Evolutionary conservation across 92 coral and sea anemone species (phyloP).

Genomic region (Montipora capitata): DNA sequence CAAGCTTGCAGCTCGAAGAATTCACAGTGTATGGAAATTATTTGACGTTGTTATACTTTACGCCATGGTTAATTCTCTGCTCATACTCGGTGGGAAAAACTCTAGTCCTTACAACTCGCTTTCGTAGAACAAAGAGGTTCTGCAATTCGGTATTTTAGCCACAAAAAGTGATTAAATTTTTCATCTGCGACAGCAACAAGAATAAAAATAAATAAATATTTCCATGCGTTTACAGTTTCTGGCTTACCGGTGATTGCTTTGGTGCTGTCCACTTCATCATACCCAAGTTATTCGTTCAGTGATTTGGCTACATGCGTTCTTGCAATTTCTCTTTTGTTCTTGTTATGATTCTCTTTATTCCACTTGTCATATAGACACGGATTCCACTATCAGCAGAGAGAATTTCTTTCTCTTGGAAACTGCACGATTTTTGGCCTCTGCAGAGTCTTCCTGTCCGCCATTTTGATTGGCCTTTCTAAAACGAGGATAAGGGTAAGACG

Average conservation of each 20-base stretch:
- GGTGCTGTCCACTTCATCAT: background rate
- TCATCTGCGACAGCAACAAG: constrained; percentile 6
- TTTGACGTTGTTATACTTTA: background rate
- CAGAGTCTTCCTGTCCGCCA: too few species aligned
- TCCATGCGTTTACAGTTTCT: background rate
- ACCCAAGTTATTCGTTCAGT: too few species aligned
- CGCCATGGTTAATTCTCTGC: background rate
- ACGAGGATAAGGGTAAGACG: too few species aligned
- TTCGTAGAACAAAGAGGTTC: constrained; percentile 9
- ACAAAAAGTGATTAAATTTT: constrained; percentile 16
- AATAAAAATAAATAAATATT: constrained; percentile 14
- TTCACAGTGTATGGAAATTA: constrained; percentile 13
- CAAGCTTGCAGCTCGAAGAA: constrained; percentile 7
- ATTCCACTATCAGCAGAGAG: too few species aligned
- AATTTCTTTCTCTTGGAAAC: too few species aligned
- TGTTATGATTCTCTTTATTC: too few species aligned
- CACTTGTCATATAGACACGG: too few species aligned
- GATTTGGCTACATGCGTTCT: too few species aligned
- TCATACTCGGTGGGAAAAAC: background rate
- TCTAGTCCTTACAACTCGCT: background rate
- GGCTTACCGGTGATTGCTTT: constrained; percentile 28
- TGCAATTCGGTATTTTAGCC: constrained; percentile 13
- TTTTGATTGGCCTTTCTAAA: too few species aligned
- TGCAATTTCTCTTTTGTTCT: too few species aligned
- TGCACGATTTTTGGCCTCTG: too few species aligned